Evolutionary conservation across 2,797 vertebrate species (phyloP).

Genomic region (Leptoclinus maculatus): DNA sequence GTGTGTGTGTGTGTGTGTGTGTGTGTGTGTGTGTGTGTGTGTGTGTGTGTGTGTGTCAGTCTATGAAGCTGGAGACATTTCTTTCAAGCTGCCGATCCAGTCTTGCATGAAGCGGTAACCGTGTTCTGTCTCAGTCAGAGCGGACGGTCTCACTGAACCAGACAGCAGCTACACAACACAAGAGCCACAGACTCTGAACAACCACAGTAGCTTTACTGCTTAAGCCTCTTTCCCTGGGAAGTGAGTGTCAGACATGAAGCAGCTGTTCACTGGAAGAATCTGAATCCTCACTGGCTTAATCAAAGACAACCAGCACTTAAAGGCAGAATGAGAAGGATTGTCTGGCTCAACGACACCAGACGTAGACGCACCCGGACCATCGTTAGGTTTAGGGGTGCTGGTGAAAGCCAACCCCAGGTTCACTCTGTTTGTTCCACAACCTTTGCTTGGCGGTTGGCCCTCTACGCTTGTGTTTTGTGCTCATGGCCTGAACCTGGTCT

Average conservation of each 20-base stretch:
- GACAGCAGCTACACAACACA: neutral
- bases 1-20: neutral
- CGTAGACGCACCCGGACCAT: no score
- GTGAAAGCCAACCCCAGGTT: neutral
- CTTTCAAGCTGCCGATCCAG: neutral
- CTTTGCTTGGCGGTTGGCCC: neutral
- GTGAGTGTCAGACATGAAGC: neutral
- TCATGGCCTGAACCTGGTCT: neutral
- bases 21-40: no score
- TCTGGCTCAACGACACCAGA: no score
- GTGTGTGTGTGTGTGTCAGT: no score
- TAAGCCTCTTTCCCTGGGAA: neutral
- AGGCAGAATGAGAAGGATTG: neutral
- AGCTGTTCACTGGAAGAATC: no score
- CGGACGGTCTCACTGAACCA: no score
- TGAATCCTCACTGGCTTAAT: neutral
- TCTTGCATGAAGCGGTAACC: neutral
- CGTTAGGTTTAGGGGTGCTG: no score
- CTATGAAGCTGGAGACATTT: neutral
- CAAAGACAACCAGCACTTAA: neutral
- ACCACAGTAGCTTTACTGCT: neutral
- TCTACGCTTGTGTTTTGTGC: neutral
- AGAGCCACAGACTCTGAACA: neutral
- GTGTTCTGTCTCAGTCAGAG: no score
- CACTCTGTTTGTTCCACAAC: no score